Percentiles rank a stretch among this genome's conserved stretches.
phyloP scores from a whole-genome alignment of 2,888 invertebrate species.

The Germaria angustata region DNA sequence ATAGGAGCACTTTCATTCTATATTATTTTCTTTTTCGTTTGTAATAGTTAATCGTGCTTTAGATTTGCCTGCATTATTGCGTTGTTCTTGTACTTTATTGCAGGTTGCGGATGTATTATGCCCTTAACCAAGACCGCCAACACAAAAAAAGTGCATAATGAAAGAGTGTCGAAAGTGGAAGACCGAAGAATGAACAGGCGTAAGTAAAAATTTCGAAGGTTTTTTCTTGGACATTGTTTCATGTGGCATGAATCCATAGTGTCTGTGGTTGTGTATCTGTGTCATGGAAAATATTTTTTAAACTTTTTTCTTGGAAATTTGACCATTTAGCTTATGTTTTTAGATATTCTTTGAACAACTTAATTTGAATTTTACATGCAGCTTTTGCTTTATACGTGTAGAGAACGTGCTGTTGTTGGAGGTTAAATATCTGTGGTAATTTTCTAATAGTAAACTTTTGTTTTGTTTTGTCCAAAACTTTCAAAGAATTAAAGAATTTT shows the following conservation, averaged over 20 bases:
- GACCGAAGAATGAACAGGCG: constrained; percentile 93
- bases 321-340: constrained; percentile 15
- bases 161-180: constrained; percentile 94
- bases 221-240: not conserved
- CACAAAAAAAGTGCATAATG: constrained; percentile 90
- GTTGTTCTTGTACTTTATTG: constrained; percentile 57
- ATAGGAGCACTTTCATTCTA: not conserved
- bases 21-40: too few species aligned
- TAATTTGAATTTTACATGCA: constrained; percentile 49
- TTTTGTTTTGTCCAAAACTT: not conserved
- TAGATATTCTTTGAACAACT: constrained; percentile 49
- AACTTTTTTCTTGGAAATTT: constrained; percentile 1
- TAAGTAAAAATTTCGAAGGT: constrained; percentile 82
- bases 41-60: constrained; percentile 7
- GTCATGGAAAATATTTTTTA: not conserved
- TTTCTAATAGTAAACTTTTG: not conserved
- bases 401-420: constrained; percentile 17
- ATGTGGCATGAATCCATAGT: not conserved
- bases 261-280: not conserved
- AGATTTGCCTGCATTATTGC: not conserved
- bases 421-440: constrained; percentile 18
- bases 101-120: constrained; percentile 91
- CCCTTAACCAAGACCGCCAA: constrained; percentile 86
- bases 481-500: not conserved
- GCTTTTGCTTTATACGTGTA: constrained; percentile 23